phyloP scores from a whole-genome alignment of 2,797 vertebrate genomes.

The Peromyscus aztecus region DNA sequence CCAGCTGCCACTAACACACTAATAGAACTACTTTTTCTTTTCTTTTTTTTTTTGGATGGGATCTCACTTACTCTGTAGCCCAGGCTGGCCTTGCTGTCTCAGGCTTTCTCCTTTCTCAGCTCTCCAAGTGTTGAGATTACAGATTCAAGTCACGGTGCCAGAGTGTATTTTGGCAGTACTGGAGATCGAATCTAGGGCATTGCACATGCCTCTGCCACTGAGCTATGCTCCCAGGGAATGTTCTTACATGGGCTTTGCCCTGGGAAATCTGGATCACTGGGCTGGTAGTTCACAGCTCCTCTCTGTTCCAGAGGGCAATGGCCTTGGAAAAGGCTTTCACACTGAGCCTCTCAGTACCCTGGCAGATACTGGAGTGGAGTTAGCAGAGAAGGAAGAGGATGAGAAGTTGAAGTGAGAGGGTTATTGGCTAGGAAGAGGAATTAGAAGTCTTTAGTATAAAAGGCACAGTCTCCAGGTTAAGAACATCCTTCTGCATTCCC shows the following conservation, averaged over 20 bases:
- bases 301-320: neutral
- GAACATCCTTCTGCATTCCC: neutral
- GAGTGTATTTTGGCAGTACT: neutral
- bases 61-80: neutral
- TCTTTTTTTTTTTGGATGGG: neutral
- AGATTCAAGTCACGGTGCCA: too few relatives aligned
- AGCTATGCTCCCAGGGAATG: neutral
- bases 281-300: neutral
- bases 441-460: slow-evolving; percentile 20
- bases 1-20: neutral
- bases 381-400: neutral
- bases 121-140: neutral
- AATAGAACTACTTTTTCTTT: neutral
- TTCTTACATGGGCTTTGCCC: neutral
- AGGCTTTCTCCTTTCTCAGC: neutral
- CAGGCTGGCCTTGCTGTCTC: neutral
- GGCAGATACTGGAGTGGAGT: neutral
- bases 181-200: neutral
- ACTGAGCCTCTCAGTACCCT: neutral
- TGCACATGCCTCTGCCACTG: neutral
- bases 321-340: neutral
- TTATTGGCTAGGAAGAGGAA: slow-evolving; percentile 6
- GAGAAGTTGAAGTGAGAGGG: neutral
- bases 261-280: neutral
- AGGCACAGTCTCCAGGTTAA: neutral